Percentiles rank a stretch among this genome's conserved stretches.
Conservation (phyloP, 2,113 vertebrate species). For the Zeus faber region DNA sequence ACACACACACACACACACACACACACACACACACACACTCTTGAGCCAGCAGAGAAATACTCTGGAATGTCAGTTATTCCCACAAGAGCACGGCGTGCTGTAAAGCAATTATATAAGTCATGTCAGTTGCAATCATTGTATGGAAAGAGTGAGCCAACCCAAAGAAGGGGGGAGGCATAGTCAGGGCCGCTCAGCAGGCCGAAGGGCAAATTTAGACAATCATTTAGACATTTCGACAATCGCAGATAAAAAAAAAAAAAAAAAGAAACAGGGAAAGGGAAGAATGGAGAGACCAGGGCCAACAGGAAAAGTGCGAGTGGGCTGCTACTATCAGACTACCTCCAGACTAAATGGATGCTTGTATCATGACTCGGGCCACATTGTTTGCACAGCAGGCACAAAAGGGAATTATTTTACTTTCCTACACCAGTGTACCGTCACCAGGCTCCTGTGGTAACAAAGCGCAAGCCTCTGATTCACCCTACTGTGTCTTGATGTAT, state of each 20-base stretch:
- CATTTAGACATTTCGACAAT: slow-evolving; percentile 52
- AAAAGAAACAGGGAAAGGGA: slow-evolving; percentile 25
- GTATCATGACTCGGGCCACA: slow-evolving; percentile 20
- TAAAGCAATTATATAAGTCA: background rate
- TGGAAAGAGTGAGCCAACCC: background rate
- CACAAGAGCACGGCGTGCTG: no score
- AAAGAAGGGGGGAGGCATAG: background rate
- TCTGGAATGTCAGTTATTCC: no score
- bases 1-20: background rate
- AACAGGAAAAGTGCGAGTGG: slow-evolving; percentile 37
- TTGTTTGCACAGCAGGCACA: slow-evolving; percentile 20
- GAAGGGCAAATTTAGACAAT: slow-evolving; percentile 19
- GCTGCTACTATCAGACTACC: slow-evolving; percentile 28
- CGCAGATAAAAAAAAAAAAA: slow-evolving; percentile 35
- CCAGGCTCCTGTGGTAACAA: background rate
- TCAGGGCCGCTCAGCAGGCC: background rate
- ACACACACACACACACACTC: slow-evolving; percentile 14
- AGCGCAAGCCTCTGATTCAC: background rate
- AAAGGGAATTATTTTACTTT: slow-evolving; percentile 3
- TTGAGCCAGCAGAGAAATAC: slow-evolving; percentile 28
- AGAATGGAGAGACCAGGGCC: slow-evolving; percentile 22
- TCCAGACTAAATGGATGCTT: slow-evolving; percentile 6
- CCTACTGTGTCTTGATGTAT: slow-evolving; percentile 1
- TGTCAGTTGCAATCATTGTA: background rate
- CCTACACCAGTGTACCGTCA: background rate